A percentile compares a stretch with the other conserved stretches of the same genome.
Conservation (phyloP, 1,140 invertebrate genomes). For the Coelopa frigida region DNA sequence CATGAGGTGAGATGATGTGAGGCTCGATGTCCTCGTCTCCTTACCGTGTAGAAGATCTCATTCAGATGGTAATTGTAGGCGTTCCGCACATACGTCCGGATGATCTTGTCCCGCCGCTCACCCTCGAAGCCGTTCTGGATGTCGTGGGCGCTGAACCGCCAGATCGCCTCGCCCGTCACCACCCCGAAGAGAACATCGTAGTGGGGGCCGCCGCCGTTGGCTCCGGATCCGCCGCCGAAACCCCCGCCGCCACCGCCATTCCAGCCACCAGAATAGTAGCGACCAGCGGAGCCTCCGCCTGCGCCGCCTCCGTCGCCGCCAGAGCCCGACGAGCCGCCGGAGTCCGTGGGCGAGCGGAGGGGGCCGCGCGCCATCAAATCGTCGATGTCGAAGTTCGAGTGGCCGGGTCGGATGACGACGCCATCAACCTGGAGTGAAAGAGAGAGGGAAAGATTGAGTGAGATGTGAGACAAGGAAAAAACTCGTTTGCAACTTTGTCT, state of each 20-base stretch:
- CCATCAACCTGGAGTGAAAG: constrained; percentile 46
- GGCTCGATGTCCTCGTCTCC: too few relatives aligned
- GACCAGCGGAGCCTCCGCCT: constrained; percentile 16
- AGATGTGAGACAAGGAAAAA: constrained; percentile 10
- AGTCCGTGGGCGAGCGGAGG: constrained; percentile 36
- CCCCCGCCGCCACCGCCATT: constrained; percentile 20
- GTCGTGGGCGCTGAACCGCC: constrained; percentile 74
- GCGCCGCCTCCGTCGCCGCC: constrained; percentile 9
- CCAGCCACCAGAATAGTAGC: constrained; percentile 17
- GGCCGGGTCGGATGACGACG: constrained; percentile 45
- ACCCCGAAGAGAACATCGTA: constrained; percentile 80
- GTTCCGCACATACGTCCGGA: constrained; percentile 89
- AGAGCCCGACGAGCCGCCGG: constrained; percentile 13
- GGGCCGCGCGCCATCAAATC: constrained; percentile 47
- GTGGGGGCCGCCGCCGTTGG: constrained; percentile 31
- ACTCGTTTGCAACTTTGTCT: too few relatives aligned
- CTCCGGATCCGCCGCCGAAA: constrained; percentile 20
- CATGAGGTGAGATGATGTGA: background rate
- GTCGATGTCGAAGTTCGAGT: constrained; percentile 54
- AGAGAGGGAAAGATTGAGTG: background rate
- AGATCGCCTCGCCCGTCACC: constrained; percentile 74
- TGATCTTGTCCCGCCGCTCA: constrained; percentile 79
- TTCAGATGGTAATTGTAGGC: constrained; percentile 90
- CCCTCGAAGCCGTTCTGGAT: constrained; percentile 83
- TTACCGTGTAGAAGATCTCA: constrained; percentile 91